Base-by-base conservation (phyloP, 2,888 invertebrate species). In the Dromius quadrimaculatus region DNA sequence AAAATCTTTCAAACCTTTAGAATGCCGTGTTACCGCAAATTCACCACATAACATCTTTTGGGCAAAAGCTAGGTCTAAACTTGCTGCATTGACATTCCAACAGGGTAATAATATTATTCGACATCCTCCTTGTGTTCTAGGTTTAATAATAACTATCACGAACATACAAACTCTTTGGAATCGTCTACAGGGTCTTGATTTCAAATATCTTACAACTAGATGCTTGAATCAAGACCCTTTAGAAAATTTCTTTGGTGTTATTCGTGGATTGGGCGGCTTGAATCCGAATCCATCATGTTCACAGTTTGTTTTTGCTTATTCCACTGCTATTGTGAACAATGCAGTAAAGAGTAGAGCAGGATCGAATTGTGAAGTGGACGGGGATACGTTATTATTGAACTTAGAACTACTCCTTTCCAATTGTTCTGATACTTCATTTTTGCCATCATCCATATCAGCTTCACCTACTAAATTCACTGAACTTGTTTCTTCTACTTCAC, bases 221-320 rank as follows among this genome's bases (percentile, higher is more conserved):
- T 23, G 54, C 22, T 54, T 22, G n/a, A 54, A 54, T 54, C 54
- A 54, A 13, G 23, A 54, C 20, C 54, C 23, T n/a, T 54, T 54
- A 28, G 54, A 54, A 11, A 54, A 54, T 13, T 28, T 54, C 11
- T 54, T 54, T 8, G 11, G 23, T 5, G 28, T 54, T 54, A 23
- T 54, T 13, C 54, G 54, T 6, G 54, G 54, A 28, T 54, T 54
- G 23, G 22, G 54, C n/a, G 54, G 54, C 3, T 11, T 6, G 2
- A 54, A 54, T 54, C 8, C 54, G 2, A 54, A 54, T 20, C 54
- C 54, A 22, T 6, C 23, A 8, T 54, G 54, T 54, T 28, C 54
- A 15, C 54, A 54, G 11, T 54, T 54, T 22, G 23, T 23, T 6
- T 22, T 23, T 22, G 54, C 54, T 6, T 54, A 23, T 22, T 6